phyloP scores from a whole-genome alignment of 1,140 invertebrate species.

The Zophobas atratus region DNA sequence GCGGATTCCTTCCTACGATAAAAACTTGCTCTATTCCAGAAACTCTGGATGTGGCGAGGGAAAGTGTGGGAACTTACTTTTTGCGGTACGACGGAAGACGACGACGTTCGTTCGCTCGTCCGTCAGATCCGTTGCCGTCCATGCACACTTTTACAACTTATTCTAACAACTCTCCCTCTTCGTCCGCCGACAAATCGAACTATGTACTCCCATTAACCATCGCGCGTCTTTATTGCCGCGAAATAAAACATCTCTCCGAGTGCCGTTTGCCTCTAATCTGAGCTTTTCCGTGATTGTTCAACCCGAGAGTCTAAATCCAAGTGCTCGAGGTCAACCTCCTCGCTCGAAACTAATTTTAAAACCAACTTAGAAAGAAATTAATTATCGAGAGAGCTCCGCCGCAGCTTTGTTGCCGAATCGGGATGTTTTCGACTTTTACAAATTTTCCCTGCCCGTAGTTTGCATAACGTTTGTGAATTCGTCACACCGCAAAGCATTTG shows the following conservation, averaged over 20 bases:
- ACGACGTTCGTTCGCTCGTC: too few species aligned
- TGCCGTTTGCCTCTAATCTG: conserved; percentile 22
- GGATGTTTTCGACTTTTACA: not conserved
- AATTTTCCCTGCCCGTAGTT: not conserved
- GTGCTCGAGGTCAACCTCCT: conserved; percentile 20
- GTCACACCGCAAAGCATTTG: not conserved
- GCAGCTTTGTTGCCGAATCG: not conserved
- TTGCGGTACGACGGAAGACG: too few species aligned
- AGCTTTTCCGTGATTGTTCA: conserved; percentile 12
- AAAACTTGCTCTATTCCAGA: too few species aligned
- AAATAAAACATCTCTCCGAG: conserved; percentile 21
- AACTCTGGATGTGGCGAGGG: too few species aligned
- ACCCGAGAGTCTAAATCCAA: conserved; percentile 3
- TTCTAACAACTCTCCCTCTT: not conserved
- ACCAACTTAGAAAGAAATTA: conserved; percentile 7
- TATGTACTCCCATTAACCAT: conserved; percentile 5
- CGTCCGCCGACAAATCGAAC: conserved; percentile 21
- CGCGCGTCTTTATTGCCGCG: conserved; percentile 19
- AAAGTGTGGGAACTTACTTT: too few species aligned
- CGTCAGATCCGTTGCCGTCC: too few species aligned
- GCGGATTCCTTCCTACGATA: too few species aligned
- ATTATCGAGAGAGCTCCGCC: conserved; percentile 7
- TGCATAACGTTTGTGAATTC: not conserved
- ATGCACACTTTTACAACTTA: conserved; percentile 15
- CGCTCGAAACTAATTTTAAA: conserved; percentile 5